Evolutionary conservation across 2,113 vertebrate genomes (phyloP).

Genomic region (Pithys albifrons): DNA sequence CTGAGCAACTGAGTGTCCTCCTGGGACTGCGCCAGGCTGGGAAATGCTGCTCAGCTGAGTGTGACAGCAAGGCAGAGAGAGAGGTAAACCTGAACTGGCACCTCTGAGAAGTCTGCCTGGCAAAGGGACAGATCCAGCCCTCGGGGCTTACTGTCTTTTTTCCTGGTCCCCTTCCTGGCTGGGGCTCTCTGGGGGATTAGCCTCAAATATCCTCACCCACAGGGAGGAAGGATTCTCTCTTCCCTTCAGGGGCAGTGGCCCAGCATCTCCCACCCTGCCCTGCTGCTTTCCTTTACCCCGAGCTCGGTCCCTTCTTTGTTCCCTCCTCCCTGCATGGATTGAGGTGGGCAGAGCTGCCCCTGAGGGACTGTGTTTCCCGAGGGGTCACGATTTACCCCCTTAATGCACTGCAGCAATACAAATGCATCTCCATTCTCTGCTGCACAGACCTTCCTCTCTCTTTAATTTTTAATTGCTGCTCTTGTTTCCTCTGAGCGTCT

Average conservation of each 20-base stretch:
- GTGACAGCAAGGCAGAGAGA: background rate
- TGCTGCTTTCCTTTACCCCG: background rate
- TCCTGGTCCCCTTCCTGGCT: rapidly evolving
- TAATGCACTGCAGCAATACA: background rate
- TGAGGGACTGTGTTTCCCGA: rapidly evolving
- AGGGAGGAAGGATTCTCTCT: background rate
- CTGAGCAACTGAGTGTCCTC: background rate
- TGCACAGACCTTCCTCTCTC: background rate
- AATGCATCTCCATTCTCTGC: background rate
- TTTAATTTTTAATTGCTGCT: constrained; percentile 35
- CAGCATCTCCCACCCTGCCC: background rate
- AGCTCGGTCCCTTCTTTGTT: background rate
- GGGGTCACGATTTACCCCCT: background rate
- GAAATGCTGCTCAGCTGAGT: background rate
- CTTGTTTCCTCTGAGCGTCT: constrained; percentile 21
- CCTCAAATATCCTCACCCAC: background rate
- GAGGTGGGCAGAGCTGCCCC: background rate
- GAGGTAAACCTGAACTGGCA: background rate
- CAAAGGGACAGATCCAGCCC: background rate
- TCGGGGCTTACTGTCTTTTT: background rate
- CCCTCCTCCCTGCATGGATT: background rate
- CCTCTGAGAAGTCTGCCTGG: background rate
- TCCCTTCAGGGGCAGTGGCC: background rate
- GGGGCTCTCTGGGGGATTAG: background rate
- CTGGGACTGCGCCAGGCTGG: background rate